Percentiles rank a stretch among this genome's conserved stretches.
Evolutionary conservation across 2,797 vertebrate species (phyloP).

Genomic region (Chelonia mydas): DNA sequence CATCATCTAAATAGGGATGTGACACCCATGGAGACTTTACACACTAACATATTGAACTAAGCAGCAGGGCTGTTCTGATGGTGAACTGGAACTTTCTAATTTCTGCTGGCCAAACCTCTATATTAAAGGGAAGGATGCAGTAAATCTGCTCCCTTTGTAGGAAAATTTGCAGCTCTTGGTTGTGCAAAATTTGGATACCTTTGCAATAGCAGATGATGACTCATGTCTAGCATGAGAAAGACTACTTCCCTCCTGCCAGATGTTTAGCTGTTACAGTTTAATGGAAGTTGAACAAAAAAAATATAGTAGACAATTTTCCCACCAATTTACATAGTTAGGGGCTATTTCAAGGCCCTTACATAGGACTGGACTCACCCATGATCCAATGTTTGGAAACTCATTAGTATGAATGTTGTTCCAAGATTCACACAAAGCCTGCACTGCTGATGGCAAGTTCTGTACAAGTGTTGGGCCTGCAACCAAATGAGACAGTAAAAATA

Average conservation of each 20-base stretch:
- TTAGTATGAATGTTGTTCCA: slow-evolving; percentile 97
- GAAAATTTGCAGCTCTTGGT: not conserved
- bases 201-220: not conserved
- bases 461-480: slow-evolving; percentile 89
- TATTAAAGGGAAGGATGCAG: not conserved
- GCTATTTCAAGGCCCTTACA: not conserved
- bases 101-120: not conserved
- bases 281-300: no score
- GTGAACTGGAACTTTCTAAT: not conserved
- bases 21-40: not conserved
- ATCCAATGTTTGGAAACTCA: slow-evolving; percentile 98
- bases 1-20: not conserved
- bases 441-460: slow-evolving; percentile 93
- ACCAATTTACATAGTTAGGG: not conserved
- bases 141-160: not conserved
- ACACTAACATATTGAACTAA: not conserved
- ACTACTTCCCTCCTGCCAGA: not conserved
- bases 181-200: not conserved
- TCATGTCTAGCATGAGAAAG: not conserved
- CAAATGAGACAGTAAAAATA: not conserved
- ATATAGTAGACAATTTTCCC: not conserved
- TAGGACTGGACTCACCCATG: slow-evolving; percentile 88
- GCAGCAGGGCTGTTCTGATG: not conserved
- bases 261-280: no score
- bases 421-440: slow-evolving; percentile 93